A percentile compares a stretch with the other conserved stretches of the same genome.
Conservation (phyloP, 2,888 invertebrate species). For the Cephus rjabovi region DNA sequence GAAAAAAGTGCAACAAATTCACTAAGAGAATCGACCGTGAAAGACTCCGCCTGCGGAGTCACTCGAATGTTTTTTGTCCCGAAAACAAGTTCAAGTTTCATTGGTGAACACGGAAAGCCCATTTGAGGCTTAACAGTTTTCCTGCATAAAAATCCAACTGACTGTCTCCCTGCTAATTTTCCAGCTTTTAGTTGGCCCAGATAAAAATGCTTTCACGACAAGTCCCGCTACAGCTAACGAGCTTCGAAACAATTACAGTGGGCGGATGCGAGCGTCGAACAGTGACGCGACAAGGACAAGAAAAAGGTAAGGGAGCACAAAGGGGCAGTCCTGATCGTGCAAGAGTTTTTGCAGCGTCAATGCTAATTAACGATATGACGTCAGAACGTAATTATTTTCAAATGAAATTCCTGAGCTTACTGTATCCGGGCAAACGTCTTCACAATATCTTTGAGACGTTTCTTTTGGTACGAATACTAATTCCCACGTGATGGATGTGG, state of each 20-base stretch:
- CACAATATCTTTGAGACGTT: too few relatives aligned
- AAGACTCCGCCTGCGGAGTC: not conserved
- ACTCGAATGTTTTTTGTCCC: not conserved
- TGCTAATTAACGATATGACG: not conserved
- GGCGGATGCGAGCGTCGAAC: not conserved
- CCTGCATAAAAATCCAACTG: not conserved
- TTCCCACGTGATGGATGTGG: too few relatives aligned
- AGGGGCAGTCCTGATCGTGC: too few relatives aligned
- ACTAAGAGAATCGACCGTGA: too few relatives aligned
- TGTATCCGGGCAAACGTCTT: too few relatives aligned
- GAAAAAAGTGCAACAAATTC: not conserved
- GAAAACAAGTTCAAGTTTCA: not conserved
- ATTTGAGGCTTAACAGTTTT: not conserved
- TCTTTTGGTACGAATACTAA: too few relatives aligned
- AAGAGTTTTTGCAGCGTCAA: not conserved
- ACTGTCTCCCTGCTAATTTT: not conserved
- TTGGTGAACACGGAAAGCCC: not conserved
- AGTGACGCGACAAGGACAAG: not conserved
- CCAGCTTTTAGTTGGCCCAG: not conserved
- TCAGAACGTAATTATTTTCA: not conserved
- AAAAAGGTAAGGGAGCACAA: too few relatives aligned
- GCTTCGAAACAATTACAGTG: not conserved
- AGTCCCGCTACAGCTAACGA: not conserved
- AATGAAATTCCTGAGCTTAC: not conserved
- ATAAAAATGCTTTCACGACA: not conserved